phyloP scores from a whole-genome alignment of 2,797 vertebrate genomes.

The Anniella stebbinsi region DNA sequence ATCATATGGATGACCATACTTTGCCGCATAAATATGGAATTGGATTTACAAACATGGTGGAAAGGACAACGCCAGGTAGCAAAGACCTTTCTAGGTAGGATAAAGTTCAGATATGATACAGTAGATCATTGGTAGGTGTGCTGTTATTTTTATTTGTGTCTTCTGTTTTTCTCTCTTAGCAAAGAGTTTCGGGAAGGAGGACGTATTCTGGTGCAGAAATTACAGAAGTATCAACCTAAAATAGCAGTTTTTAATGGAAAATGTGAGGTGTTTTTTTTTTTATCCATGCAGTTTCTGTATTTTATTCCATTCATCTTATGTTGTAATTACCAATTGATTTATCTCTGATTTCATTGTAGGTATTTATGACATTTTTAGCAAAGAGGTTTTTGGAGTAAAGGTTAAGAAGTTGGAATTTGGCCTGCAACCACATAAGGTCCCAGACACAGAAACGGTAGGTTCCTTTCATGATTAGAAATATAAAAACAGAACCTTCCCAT shows the following conservation, averaged over 20 bases:
- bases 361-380: slow-evolving; percentile 99
- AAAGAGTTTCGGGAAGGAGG: slow-evolving; percentile 98
- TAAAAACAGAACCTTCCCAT: neutral
- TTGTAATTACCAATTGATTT: neutral
- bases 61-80: slow-evolving; percentile 95
- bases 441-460: slow-evolving; percentile 96
- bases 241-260: slow-evolving; percentile 99
- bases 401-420: slow-evolving; percentile 96
- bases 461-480: slow-evolving; percentile 7
- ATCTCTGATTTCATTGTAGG: slow-evolving; percentile 80
- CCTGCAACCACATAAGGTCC: slow-evolving; percentile 95
- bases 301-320: neutral
- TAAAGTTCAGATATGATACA: neutral
- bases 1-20: slow-evolving; percentile 90
- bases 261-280: slow-evolving; percentile 78
- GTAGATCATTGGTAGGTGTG: slow-evolving; percentile 17
- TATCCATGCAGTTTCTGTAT: slow-evolving; percentile 32
- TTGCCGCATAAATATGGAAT: slow-evolving; percentile 95
- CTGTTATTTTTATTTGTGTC: slow-evolving; percentile 56
- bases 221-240: slow-evolving; percentile 93
- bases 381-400: slow-evolving; percentile 96
- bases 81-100: slow-evolving; percentile 94
- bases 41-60: slow-evolving; percentile 99
- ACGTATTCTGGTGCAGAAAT: slow-evolving; percentile 95
- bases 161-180: slow-evolving; percentile 78